These are phyloP conservation scores for Tridacna crocea DNA, from an alignment of 2,888 invertebrate genomes.

Conservation along the genomic window DNA sequence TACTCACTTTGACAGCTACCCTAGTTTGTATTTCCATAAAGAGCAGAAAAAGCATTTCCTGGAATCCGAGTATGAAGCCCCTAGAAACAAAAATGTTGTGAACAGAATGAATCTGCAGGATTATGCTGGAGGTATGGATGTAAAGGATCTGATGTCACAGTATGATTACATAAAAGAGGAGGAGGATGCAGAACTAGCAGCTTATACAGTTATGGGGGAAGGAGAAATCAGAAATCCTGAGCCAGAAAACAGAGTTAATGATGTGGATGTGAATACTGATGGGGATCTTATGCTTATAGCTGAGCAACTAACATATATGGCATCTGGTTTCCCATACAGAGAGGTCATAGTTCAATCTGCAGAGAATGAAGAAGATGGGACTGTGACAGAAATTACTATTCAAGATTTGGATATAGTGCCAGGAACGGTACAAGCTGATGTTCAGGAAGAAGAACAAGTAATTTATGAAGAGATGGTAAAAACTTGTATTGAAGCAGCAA, in stretches of 20 bases:
- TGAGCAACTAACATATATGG: conserved; percentile 47
- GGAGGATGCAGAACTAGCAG: not conserved
- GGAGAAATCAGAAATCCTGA: not conserved
- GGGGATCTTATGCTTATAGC: conserved; percentile 42
- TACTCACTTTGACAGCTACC: conserved; percentile 1
- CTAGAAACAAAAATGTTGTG: not conserved
- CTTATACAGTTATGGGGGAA: not conserved
- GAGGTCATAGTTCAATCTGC: conserved; percentile 6
- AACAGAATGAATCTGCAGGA: not conserved
- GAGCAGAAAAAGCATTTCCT: conserved; percentile 29
- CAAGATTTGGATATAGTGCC: not conserved
- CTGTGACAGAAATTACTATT: conserved; percentile 11
- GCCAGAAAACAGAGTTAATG: not conserved
- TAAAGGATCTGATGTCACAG: conserved; percentile 14
- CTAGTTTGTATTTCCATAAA: conserved; percentile 38
- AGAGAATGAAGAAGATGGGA: not conserved
- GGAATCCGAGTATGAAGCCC: conserved; percentile 17
- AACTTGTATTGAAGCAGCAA: not conserved
- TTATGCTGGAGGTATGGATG: not conserved
- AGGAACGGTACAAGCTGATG: not conserved
- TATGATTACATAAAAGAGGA: conserved; percentile 28
- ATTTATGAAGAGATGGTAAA: not conserved
- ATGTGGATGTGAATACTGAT: conserved; percentile 17
- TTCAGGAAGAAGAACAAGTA: not conserved
- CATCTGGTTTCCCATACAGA: conserved; percentile 22